Base-by-base conservation (phyloP, 2,888 invertebrate genomes). In the Drosophila lacicola region DNA sequence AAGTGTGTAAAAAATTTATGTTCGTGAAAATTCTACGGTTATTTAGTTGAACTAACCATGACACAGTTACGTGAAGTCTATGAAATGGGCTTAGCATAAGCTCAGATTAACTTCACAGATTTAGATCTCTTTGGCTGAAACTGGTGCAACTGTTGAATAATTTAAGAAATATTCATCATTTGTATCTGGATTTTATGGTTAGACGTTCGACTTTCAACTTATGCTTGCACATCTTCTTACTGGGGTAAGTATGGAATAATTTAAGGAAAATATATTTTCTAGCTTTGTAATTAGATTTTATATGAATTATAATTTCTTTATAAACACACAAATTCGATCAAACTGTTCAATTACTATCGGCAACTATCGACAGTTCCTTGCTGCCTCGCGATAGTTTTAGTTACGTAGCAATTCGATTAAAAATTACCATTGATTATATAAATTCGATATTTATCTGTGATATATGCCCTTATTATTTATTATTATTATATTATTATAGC, bases 21-120 rank as follows among this genome's bases (percentile, higher is more conserved):
- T 36, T 69, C 62, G 58, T 71, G 73, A 80, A 86, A 86, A 79
- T 70, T 70, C 51, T 68, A 64, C 67, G 70, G 74, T 71, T 74
- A 57, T 57, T 58, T 47, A 55, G 42, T 46, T 70, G 46, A 64
- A 62, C 47, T 64, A 70, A 55, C 61, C 60, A 62, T 70, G 75
- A 54, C 74, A 75, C 57, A 62, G 63, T 75, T 70, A 55, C 36
- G 36, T 55, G 14, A 14, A 46, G 34, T 42, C 34, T 49, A 19
- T 29, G 19, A 42, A 61, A 70, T 45, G 36, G n/a, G 21, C 29
- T 37, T 37, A 47, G 46, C 51, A 45, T 33, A 45, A 3, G 25
- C 13, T 14, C 10, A 45, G 11, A 41, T 13, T 53, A 14, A 25
- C 42, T 42, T 44, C 29, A n/a, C 11, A 56, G 47, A 62, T 49